Percentiles rank a stretch among this genome's conserved stretches.
Conservation (phyloP, 1,140 invertebrate species). For the Macrotrachela quadricornifera region DNA sequence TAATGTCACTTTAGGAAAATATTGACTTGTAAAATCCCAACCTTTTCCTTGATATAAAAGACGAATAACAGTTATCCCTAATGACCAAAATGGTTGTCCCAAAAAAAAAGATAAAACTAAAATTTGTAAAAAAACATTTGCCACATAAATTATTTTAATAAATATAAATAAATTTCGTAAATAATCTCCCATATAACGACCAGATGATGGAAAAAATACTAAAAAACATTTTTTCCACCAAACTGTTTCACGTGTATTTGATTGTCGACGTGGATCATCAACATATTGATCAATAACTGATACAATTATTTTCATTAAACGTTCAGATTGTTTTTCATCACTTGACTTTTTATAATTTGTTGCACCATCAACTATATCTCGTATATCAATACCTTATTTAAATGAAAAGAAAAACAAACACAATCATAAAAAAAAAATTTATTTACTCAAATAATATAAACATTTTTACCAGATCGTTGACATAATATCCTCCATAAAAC, state of each 20-base stretch:
- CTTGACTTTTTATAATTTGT: not conserved
- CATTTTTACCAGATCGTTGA: too few species aligned
- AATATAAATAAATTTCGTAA: slow-evolving; percentile 31
- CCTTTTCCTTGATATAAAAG: not conserved
- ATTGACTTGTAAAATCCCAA: not conserved
- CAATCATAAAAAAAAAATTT: too few species aligned
- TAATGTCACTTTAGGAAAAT: not conserved
- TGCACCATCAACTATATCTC: not conserved
- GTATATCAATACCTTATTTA: not conserved
- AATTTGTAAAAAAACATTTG: slow-evolving; percentile 32
- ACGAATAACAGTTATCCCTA: not conserved
- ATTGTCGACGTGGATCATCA: not conserved
- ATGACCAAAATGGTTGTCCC: slow-evolving; percentile 20
- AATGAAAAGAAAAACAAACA: too few species aligned
- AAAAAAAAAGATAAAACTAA: slow-evolving; percentile 32
- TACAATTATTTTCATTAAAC: not conserved
- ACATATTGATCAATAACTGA: not conserved
- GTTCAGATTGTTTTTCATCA: not conserved
- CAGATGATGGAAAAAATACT: slow-evolving; percentile 7
- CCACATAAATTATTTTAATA: slow-evolving; percentile 31
- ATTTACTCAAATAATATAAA: too few species aligned
- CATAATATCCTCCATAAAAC: not conserved
- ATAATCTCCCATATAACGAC: slow-evolving; percentile 31
- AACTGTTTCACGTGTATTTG: not conserved
- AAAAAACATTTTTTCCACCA: not conserved